Evolutionary conservation across 2,888 invertebrate genomes (phyloP).

Genomic region (Eurois occulta): DNA sequence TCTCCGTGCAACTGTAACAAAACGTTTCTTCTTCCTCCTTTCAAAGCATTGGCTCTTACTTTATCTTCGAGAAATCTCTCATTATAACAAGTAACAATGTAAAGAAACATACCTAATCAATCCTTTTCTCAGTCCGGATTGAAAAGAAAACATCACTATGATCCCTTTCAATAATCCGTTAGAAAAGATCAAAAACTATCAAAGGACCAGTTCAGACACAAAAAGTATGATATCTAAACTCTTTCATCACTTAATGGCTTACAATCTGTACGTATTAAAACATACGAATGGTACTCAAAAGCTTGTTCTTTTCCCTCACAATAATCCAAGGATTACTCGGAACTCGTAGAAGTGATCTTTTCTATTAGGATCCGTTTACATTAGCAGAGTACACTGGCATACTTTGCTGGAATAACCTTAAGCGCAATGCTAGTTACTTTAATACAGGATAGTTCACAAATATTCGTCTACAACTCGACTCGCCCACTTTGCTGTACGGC

Average conservation of each 20-base stretch:
- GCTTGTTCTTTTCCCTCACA: constrained; percentile 39
- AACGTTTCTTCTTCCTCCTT: not conserved
- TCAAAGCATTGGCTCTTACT: not conserved
- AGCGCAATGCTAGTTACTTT: constrained; percentile 6
- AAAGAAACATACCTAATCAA: constrained; percentile 8
- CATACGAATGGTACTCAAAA: constrained; percentile 26
- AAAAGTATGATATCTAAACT: constrained; percentile 16
- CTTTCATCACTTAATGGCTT: constrained; percentile 32
- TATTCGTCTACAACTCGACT: constrained; percentile 42
- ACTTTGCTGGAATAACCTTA: not conserved
- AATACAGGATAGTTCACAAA: constrained; percentile 33
- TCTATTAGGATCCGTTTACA: constrained; percentile 1
- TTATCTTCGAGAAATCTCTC: constrained; percentile 1
- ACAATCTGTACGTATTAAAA: not conserved
- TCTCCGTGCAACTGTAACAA: not conserved
- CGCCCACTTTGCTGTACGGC: constrained; percentile 32
- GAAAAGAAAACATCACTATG: not conserved
- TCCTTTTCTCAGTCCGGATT: not conserved
- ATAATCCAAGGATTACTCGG: constrained; percentile 35
- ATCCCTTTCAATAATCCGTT: constrained; percentile 9
- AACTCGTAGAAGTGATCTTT: constrained; percentile 18
- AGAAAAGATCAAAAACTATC: constrained; percentile 16
- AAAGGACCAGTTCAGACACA: constrained; percentile 17
- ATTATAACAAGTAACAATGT: not conserved
- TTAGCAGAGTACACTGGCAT: constrained; percentile 19